Base-by-base conservation (phyloP, 1,140 invertebrate species). In the Ganaspis sp. region DNA sequence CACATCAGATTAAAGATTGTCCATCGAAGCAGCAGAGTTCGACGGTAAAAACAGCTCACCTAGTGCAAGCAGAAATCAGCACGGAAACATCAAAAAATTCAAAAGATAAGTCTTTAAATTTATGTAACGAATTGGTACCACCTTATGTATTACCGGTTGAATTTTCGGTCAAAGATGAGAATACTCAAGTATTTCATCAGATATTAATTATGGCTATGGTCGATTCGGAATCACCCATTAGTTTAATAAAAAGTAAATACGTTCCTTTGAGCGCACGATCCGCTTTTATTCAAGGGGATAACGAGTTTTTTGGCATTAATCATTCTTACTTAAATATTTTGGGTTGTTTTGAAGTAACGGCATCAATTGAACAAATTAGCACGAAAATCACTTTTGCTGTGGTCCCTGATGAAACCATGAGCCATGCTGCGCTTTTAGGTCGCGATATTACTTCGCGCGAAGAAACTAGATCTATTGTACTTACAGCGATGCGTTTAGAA, bases 1-100 rank as follows among this genome's bases (percentile, higher is more conserved):
- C 34, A 26, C 72, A 73, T 21, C 49, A 19, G 6, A 37, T 73
- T 4, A 54, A 58, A 9, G 26, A 73, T 73, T 58, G 72, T 38
- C 72, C 72, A 26, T 17, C 58, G 19, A 40, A 58, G 29, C 49
- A 53, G 70, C 26, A 17, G 70, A 17, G 8, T 6, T 3, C 9
- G 9, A 23, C 17, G 9, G 64, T 6, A 11, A 29, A 26, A 8
- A 29, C 15, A 4, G 15, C 40, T 15, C 64, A 69, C 11, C 23
- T 29, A 8, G 12, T 69, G 9, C 4, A 29, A 4, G 1, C 21
- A 29, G 15, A 26, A n/a, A 15, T 23, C 12, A n/a, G n/a, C n/a
- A n/a, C 29, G 23, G 23, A 26, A 15, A 15, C 29, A 23, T 1
- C 21, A 29, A 4, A 29, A 29, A n/a, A n/a, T n/a, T n/a, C 64